Evolutionary conservation across 2,888 invertebrate genomes (phyloP), one percentile per base, ranked within the genome.

Genomic region (Trissolcus japonicus): DNA sequence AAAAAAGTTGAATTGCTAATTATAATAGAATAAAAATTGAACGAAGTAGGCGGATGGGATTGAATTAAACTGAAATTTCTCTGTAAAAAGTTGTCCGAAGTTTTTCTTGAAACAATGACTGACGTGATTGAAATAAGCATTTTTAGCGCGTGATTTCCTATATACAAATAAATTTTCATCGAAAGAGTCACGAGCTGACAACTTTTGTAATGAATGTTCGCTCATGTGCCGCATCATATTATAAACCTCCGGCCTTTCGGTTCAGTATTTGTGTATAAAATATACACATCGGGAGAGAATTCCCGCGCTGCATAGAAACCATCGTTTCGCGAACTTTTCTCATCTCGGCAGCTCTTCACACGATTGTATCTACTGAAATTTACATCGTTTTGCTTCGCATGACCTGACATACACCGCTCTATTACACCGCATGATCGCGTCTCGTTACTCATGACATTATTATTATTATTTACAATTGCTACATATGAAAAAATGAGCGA

Each of bases 331-430:
- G 69, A 67, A 66, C 77, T 65, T 79, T 77, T 79, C 77, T 67
- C 72, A 75, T 72, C 66, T 66, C 54, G 65, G 53, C 69, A 61
- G 65, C 67, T 67, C 72, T 79, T 79, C 79, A 62, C 79, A 79
- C 79, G 79, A 79, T 79, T 73, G 57, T 79, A 79, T 79, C 78
- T 75, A 41, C 69, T 78, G 65, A 78, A 78, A 79, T 79, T 79
- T 78, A 79, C 78, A 79, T 78, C 77, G 73, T 78, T 79, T 79
- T 75, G 69, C 53, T 69, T 76, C 71, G 72, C 76, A 78, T 78
- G 79, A 78, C 73, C 72, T 67, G 73, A 73, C 77, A 75, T 67
- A 72, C 56, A 68, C 65, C 73, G 65, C 51, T 68, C 77, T 68
- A 73, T 73, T 77, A 63, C 71, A 53, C 17, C 41, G 14, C 46